Evolutionary conservation across 2,888 invertebrate species (phyloP), one percentile per base, ranked within the genome.

Genomic region (Hedya salicella): DNA sequence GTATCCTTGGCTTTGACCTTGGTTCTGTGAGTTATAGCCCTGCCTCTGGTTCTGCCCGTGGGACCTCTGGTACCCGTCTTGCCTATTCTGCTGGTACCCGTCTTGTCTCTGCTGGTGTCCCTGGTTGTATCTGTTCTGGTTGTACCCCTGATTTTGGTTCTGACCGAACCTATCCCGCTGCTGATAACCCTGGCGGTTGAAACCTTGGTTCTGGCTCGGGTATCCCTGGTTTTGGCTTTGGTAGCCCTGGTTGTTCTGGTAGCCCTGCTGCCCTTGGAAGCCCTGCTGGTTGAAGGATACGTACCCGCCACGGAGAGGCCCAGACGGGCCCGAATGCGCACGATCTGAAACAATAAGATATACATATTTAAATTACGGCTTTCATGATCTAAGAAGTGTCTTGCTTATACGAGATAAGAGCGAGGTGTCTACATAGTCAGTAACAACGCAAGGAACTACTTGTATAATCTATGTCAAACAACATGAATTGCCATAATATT

Each of bases 241-340:
- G 46, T 73, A 64, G 1, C 74, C 72, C 30, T 71, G 71, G 21
- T 63, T 68, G 61, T 36, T 50, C 16, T 69, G 61, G 42, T 68
- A 21, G 36, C 56, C 53, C 46, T 70, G 72, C 13, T 72, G 61
- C 6, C 56, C 44, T 13, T 62, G 53, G 60, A 68, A 60, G 40
- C 68, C 64, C 36, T 62, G 66, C 50, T 73, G 74, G 59, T 75
- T 68, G 59, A 68, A 71, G 0, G 86, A 80, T 11, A 84, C 81
- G 77, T 90, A 91, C 30, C 89, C 89, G 42, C 86, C 78, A 11
- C 90, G 85, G 14, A 82, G 79, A 0, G 91, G 91, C 0, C 91
- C 91, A 72, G 72, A 88, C 0, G 57, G 57, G 9, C 57, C 57
- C 3, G 87, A 84, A 0, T 86, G 83, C 11, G 89, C 86, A 0